Evolutionary conservation across 2,113 vertebrate genomes (phyloP).

Genomic region (Xiphophorus maculatus): DNA sequence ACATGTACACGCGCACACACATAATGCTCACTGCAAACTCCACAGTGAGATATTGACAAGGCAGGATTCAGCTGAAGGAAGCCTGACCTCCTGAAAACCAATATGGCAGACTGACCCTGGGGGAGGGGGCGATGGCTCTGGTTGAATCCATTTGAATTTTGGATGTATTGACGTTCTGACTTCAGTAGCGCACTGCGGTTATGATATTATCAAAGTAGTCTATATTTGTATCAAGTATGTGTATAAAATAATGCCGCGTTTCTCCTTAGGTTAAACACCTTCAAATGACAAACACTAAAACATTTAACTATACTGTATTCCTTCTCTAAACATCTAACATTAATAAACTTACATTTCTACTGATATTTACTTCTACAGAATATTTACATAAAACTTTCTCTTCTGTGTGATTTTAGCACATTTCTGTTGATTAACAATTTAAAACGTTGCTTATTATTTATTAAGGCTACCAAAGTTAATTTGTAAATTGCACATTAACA

Average conservation of each 20-base stretch:
- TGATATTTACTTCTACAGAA: neutral
- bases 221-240: conserved; percentile 6
- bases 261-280: neutral
- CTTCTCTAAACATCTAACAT: neutral
- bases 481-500: too few relatives aligned
- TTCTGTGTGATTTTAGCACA: too few relatives aligned
- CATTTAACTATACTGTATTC: neutral
- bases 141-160: conserved; percentile 57
- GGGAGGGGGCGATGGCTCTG: conserved; percentile 59
- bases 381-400: too few relatives aligned
- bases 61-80: conserved; percentile 56
- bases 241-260: neutral
- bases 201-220: conserved; percentile 20
- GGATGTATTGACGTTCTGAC: conserved; percentile 57
- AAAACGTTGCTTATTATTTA: too few relatives aligned
- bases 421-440: too few relatives aligned
- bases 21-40: conserved; percentile 55
- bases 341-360: neutral
- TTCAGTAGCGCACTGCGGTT: conserved; percentile 15
- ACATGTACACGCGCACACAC: conserved; percentile 4
- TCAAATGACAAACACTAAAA: neutral
- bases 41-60: conserved; percentile 61
- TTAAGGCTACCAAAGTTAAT: too few relatives aligned
- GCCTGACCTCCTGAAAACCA: conserved; percentile 70
- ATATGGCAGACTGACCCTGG: conserved; percentile 67